Evolutionary conservation across 2,888 invertebrate genomes (phyloP).

Genomic region (Chymomyza fuscimana): DNA sequence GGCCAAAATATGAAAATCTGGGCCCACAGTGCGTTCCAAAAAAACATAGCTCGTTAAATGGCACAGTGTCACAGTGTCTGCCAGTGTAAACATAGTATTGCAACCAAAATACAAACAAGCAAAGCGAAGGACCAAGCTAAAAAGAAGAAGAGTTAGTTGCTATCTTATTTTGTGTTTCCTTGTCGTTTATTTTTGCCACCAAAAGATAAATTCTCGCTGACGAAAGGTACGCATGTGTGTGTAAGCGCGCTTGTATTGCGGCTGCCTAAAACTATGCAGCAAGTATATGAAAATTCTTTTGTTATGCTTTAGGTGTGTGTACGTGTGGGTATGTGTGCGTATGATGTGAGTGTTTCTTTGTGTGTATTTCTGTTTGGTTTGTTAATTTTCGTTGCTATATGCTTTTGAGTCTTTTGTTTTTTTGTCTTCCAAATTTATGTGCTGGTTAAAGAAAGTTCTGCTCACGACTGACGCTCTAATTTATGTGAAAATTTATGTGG

Average conservation of each 20-base stretch:
- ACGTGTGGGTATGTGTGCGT: constrained; percentile 9
- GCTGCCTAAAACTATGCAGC: constrained; percentile 55
- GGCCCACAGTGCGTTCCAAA: too few relatives aligned
- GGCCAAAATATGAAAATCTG: too few relatives aligned
- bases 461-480: not conserved
- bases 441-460: not conserved
- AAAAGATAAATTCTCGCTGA: constrained; percentile 61
- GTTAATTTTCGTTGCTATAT: not conserved
- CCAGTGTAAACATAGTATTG: too few relatives aligned
- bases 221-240: constrained; percentile 50
- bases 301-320: constrained; percentile 28
- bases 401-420: not conserved
- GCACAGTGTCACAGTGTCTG: too few relatives aligned
- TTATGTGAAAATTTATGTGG: not conserved
- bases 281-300: constrained; percentile 72
- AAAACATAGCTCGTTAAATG: too few relatives aligned
- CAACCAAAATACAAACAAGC: too few relatives aligned
- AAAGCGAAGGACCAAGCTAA: not conserved
- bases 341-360: not conserved
- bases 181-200: not conserved
- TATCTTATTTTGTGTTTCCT: constrained; percentile 5
- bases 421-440: not conserved
- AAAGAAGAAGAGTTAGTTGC: not conserved
- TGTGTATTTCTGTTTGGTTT: not conserved
- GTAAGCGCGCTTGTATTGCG: constrained; percentile 19